Evolutionary conservation across 1,140 invertebrate species (phyloP).

Genomic region (Hypothenemus hampei): DNA sequence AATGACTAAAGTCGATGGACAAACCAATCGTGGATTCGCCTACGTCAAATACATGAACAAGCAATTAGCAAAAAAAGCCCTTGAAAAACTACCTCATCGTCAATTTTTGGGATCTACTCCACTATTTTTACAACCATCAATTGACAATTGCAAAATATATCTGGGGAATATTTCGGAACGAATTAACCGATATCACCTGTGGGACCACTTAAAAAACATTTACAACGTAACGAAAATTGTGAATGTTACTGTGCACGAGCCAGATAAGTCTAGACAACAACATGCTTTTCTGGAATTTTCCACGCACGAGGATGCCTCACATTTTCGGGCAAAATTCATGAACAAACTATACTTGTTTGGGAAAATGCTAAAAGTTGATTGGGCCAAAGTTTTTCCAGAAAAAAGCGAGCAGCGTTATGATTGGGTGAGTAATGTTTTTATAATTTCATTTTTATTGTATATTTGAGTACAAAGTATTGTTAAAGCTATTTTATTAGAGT

Average conservation of each 20-base stretch:
- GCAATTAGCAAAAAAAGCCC: constrained; percentile 11
- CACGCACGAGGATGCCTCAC: constrained; percentile 71
- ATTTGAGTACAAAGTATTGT: too few species aligned
- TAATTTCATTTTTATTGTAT: too few species aligned
- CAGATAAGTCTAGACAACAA: constrained; percentile 57
- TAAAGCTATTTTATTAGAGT: too few species aligned
- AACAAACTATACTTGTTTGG: constrained; percentile 23
- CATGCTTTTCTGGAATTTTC: constrained; percentile 87
- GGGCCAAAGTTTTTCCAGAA: too few species aligned
- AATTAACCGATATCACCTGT: constrained; percentile 65
- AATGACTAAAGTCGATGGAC: constrained; percentile 16
- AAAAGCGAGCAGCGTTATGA: too few species aligned
- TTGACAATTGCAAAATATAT: constrained; percentile 75
- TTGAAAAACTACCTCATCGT: not conserved
- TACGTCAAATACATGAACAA: constrained; percentile 29
- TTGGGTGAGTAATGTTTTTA: too few species aligned
- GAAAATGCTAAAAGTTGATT: constrained; percentile 22
- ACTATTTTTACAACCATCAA: constrained; percentile 16
- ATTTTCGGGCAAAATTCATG: constrained; percentile 55
- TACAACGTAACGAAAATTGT: constrained; percentile 53
- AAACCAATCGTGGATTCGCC: constrained; percentile 22
- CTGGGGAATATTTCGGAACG: constrained; percentile 74
- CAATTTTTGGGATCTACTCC: not conserved
- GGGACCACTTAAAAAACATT: constrained; percentile 56
- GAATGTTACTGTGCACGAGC: constrained; percentile 60